phyloP scores from a whole-genome alignment of 1,140 invertebrate species.

The Drosophila lini region DNA sequence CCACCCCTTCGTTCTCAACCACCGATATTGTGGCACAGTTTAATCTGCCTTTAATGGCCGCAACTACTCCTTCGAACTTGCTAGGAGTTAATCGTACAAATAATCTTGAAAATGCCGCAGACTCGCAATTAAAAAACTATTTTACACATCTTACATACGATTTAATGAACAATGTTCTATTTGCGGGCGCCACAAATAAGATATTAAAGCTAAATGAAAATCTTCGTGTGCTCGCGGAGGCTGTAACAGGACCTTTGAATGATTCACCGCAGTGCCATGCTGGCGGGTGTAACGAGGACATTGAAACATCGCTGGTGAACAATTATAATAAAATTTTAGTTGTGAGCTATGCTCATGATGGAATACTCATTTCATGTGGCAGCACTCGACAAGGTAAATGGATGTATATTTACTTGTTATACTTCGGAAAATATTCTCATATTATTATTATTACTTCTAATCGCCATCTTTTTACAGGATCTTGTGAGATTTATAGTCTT shows the following conservation, averaged over 20 bases:
- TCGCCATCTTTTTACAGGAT: constrained; percentile 84
- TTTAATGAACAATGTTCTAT: constrained; percentile 87
- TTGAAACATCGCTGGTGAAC: constrained; percentile 89
- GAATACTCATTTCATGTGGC: constrained; percentile 94
- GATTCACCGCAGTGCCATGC: constrained; percentile 96
- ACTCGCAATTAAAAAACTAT: constrained; percentile 69
- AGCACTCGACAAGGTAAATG: constrained; percentile 90
- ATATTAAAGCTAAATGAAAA: constrained; percentile 92
- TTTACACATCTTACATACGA: constrained; percentile 86
- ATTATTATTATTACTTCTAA: background rate
- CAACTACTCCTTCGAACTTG: constrained; percentile 30
- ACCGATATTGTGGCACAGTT: constrained; percentile 79
- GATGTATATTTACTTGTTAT: background rate
- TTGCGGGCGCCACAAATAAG: constrained; percentile 93
- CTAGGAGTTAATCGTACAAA: constrained; percentile 35
- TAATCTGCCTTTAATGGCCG: constrained; percentile 43
- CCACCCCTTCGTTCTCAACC: constrained; percentile 32
- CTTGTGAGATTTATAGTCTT: constrained; percentile 94
- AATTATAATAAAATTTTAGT: constrained; percentile 97
- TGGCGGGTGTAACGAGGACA: constrained; percentile 90
- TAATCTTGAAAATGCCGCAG: constrained; percentile 1
- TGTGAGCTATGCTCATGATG: constrained; percentile 90
- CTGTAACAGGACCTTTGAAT: constrained; percentile 89
- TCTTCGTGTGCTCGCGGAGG: constrained; percentile 89
- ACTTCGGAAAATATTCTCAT: background rate